These are phyloP conservation scores for Chanos chanos DNA, from an alignment of 2,797 vertebrate genomes.

Conservation along the genomic window DNA sequence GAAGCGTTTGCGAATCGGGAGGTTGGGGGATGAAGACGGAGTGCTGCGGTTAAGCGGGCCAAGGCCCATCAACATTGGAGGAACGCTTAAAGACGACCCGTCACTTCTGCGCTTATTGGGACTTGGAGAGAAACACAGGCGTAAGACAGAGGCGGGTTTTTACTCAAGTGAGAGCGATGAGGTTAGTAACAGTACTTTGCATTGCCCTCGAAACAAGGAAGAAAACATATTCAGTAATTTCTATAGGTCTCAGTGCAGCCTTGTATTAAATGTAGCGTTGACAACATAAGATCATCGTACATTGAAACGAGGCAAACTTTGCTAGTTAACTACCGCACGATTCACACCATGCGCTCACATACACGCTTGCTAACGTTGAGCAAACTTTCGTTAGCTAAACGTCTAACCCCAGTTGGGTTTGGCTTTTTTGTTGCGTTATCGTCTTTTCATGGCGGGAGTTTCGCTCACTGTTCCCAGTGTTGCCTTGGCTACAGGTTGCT, in stretches of 20 bases:
- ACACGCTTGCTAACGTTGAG: too few relatives aligned
- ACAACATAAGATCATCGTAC: too few relatives aligned
- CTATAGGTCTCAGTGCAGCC: too few relatives aligned
- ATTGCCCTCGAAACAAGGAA: too few relatives aligned
- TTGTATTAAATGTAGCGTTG: too few relatives aligned
- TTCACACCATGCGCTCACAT: too few relatives aligned
- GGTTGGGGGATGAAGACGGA: conserved; percentile 56
- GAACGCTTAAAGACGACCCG: conserved; percentile 76
- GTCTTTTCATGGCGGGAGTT: not conserved
- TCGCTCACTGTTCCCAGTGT: not conserved
- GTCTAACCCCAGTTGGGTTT: not conserved
- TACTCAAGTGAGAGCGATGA: conserved; percentile 74
- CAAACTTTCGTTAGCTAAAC: too few relatives aligned
- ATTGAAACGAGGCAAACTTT: too few relatives aligned
- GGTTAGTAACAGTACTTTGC: too few relatives aligned
- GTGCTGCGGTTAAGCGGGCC: conserved; percentile 61
- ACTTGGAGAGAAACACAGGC: conserved; percentile 73
- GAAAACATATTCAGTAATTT: too few relatives aligned
- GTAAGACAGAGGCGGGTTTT: conserved; percentile 71
- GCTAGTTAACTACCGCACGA: too few relatives aligned
- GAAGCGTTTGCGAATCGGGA: conserved; percentile 66
- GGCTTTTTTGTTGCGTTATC: not conserved
- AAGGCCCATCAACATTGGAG: conserved; percentile 73
- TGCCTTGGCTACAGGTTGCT: not conserved
- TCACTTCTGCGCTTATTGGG: conserved; percentile 74